phyloP scores from a whole-genome alignment of 2,113 vertebrate species.

The Cyprinus carpio region DNA sequence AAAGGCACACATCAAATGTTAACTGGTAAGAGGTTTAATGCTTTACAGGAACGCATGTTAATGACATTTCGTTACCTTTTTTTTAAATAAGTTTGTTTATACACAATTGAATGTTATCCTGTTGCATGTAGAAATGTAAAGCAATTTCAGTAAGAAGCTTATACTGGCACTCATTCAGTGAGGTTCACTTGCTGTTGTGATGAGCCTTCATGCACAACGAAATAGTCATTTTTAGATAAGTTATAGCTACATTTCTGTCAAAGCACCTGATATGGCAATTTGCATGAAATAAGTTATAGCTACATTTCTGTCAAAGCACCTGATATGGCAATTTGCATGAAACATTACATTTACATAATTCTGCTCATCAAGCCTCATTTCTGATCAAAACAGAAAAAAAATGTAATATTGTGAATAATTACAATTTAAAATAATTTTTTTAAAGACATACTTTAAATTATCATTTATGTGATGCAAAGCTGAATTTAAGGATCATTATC shows the following conservation, averaged over 20 bases:
- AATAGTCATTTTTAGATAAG: background rate
- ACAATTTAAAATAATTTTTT: too few species aligned
- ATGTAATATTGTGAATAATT: too few species aligned
- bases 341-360: background rate
- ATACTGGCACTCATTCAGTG: background rate
- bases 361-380: too few species aligned
- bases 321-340: background rate
- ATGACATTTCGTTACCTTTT: background rate
- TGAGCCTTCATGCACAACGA: too few species aligned
- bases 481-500: too few species aligned
- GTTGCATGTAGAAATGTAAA: too few species aligned
- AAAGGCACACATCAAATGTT: background rate
- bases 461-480: too few species aligned
- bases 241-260: background rate
- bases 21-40: background rate
- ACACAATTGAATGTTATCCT: background rate
- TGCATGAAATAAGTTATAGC: background rate
- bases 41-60: background rate
- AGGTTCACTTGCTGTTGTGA: too few species aligned
- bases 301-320: background rate
- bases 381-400: too few species aligned
- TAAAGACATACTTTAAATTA: too few species aligned
- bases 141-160: background rate
- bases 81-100: background rate
- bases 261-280: background rate